Percentiles rank a stretch among this genome's conserved stretches.
Evolutionary conservation across 23 tunicate species (phyloP).

Genomic region (Halocynthia aurantium): DNA sequence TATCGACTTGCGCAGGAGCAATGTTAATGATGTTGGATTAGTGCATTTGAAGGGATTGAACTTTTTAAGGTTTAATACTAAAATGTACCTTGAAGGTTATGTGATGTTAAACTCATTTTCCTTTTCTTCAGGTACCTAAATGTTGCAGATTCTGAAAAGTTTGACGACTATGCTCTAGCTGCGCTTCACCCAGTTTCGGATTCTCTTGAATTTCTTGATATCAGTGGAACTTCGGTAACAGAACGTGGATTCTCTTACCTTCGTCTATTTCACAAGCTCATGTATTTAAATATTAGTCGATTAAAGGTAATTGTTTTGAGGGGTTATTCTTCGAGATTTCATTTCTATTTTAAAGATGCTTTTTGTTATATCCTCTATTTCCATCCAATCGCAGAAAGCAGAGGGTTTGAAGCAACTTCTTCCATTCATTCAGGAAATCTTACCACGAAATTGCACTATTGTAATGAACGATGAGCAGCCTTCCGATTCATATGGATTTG

Average conservation of each 20-base stretch:
- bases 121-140: slow-evolving; percentile 29
- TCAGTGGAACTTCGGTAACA: slow-evolving; percentile 66
- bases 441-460: slow-evolving; percentile 56
- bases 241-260: slow-evolving; percentile 37
- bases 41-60: slow-evolving; percentile 21
- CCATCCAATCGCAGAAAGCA: slow-evolving; percentile 12
- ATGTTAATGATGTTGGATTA: slow-evolving; percentile 33
- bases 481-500: slow-evolving; percentile 36
- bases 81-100: neutral
- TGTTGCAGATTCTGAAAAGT: slow-evolving; percentile 40
- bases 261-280: slow-evolving; percentile 40
- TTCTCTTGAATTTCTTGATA: slow-evolving; percentile 60
- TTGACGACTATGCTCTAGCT: slow-evolving; percentile 49
- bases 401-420: slow-evolving; percentile 18
- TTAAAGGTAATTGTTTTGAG: slow-evolving; percentile 22
- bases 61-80: slow-evolving; percentile 24
- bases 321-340: neutral
- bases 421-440: slow-evolving; percentile 51
- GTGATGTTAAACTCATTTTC: neutral
- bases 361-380: neutral
- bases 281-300: slow-evolving; percentile 62
- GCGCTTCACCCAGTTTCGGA: slow-evolving; percentile 36
- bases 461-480: slow-evolving; percentile 44
- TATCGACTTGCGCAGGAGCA: slow-evolving; percentile 38
- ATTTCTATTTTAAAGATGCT: slow-evolving; percentile 1